phyloP scores from a whole-genome alignment of 1,140 invertebrate species.

The Neoseiulus cucumeris region DNA sequence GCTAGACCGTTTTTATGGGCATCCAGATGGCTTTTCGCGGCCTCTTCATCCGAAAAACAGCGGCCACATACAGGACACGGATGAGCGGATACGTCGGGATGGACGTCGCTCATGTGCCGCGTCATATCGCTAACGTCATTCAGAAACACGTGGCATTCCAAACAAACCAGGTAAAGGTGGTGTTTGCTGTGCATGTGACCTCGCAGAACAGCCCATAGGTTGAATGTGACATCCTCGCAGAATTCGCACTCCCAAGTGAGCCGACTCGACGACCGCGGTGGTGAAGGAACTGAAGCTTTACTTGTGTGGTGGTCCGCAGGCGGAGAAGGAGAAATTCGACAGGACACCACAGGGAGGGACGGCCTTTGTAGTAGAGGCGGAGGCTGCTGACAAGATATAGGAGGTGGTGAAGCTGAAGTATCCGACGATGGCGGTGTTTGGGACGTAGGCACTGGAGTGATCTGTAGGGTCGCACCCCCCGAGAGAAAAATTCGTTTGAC shows the following conservation, averaged over 20 bases:
- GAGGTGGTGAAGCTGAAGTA: background rate
- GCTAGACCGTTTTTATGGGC: slow-evolving; percentile 3
- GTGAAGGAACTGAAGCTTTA: background rate
- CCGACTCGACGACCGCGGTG: background rate
- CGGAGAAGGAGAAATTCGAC: too few relatives aligned
- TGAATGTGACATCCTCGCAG: background rate
- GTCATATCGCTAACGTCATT: background rate
- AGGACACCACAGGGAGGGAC: background rate
- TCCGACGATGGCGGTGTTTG: background rate
- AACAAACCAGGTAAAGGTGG: slow-evolving; percentile 1
- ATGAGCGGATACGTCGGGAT: background rate
- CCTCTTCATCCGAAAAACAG: background rate
- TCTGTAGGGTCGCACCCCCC: background rate
- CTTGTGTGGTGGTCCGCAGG: too few relatives aligned
- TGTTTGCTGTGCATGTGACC: background rate
- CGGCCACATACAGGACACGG: background rate
- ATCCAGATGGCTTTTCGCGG: background rate
- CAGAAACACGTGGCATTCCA: background rate
- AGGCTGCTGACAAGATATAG: background rate
- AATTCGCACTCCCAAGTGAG: background rate
- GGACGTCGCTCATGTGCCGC: background rate
- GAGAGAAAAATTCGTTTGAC: background rate
- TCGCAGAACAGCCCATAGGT: background rate
- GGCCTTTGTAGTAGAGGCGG: background rate
- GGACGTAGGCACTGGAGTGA: background rate